Evolutionary conservation across 2,797 vertebrate genomes (phyloP).

Genomic region (Danio choprae): DNA sequence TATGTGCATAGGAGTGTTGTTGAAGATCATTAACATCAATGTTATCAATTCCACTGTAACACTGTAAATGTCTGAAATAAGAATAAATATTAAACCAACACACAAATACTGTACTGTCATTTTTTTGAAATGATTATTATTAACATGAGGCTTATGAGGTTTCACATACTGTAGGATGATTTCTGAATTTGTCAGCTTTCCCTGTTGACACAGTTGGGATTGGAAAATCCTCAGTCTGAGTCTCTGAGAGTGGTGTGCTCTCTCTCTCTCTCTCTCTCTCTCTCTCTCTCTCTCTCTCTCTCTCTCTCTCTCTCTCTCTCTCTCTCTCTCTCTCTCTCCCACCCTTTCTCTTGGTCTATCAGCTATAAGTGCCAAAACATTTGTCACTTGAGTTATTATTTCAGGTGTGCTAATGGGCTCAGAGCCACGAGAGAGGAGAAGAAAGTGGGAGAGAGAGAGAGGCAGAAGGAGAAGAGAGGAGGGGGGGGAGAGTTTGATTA

Average conservation of each 20-base stretch:
- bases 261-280: no score
- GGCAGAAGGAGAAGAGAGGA: slow-evolving; percentile 46
- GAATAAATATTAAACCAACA: slow-evolving; percentile 6
- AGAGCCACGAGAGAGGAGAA: slow-evolving; percentile 66
- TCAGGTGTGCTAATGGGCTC: slow-evolving; percentile 84
- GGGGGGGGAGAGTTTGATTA: slow-evolving; percentile 50
- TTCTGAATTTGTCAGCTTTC: slow-evolving; percentile 65
- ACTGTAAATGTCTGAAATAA: slow-evolving; percentile 9
- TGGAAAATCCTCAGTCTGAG: slow-evolving; percentile 60
- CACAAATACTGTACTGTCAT: not conserved
- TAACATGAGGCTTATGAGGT: slow-evolving; percentile 50
- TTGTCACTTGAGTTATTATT: slow-evolving; percentile 79
- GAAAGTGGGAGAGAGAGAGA: slow-evolving; percentile 56
- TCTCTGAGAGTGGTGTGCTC: slow-evolving; percentile 47
- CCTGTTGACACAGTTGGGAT: slow-evolving; percentile 67
- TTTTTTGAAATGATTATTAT: not conserved
- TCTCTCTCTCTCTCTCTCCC: slow-evolving; percentile 9
- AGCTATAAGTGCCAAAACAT: slow-evolving; percentile 65
- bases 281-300: slow-evolving; percentile 54
- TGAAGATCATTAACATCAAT: not conserved
- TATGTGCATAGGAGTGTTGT: not conserved
- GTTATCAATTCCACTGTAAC: not conserved
- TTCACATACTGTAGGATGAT: slow-evolving; percentile 66
- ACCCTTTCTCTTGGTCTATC: slow-evolving; percentile 59
- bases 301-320: not conserved